phyloP scores from a whole-genome alignment of 2,888 invertebrate genomes.

The Brenthis daphne region DNA sequence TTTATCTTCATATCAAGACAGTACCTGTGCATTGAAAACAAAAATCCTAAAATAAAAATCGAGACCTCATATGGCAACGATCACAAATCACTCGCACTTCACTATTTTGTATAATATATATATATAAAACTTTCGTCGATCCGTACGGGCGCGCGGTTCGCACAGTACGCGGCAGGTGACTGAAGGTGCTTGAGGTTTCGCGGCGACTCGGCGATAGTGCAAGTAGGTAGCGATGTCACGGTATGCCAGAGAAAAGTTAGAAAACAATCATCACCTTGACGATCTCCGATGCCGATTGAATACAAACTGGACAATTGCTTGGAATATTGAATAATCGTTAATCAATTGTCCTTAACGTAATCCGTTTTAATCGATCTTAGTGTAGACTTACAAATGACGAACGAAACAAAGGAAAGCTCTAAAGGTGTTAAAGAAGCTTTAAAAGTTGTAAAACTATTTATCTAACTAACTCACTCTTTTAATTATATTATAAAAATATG shows the following conservation, averaged over 20 bases:
- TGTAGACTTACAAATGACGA: constrained; percentile 17
- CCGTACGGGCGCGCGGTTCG: constrained; percentile 39
- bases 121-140: constrained; percentile 20
- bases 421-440: constrained; percentile 5
- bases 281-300: constrained; percentile 56
- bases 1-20: background rate
- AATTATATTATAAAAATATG: too few relatives aligned
- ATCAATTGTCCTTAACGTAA: constrained; percentile 27
- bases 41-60: constrained; percentile 23
- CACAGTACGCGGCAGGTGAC: constrained; percentile 68
- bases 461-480: too few relatives aligned
- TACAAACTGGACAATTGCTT: constrained; percentile 57
- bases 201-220: constrained; percentile 29
- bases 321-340: constrained; percentile 55
- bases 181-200: constrained; percentile 44
- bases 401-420: constrained; percentile 7
- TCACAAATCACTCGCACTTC: constrained; percentile 35
- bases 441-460: background rate
- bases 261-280: constrained; percentile 60
- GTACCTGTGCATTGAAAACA: constrained; percentile 28
- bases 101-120: constrained; percentile 10
- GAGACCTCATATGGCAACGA: constrained; percentile 36
- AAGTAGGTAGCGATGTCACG: constrained; percentile 70
- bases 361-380: constrained; percentile 22
- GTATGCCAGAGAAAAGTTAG: constrained; percentile 67